These are phyloP conservation scores for Tenthredo notha DNA, from an alignment of 2,888 invertebrate genomes.

Conservation along the genomic window DNA sequence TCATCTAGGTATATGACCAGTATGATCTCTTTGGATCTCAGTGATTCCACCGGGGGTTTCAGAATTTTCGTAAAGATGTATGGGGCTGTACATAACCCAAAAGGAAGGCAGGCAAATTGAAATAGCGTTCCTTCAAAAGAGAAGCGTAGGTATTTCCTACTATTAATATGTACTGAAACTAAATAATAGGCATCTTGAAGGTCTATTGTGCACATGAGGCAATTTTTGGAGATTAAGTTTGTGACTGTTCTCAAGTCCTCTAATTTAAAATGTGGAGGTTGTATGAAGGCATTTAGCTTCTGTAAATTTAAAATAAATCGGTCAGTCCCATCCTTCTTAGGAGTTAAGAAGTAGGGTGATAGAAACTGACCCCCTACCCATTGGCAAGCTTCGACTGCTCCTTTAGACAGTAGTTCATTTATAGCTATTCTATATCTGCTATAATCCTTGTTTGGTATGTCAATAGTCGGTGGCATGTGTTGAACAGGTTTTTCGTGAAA, in stretches of 20 bases:
- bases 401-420: background rate
- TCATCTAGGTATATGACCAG: too few relatives aligned
- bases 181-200: background rate
- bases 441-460: background rate
- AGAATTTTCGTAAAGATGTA: background rate
- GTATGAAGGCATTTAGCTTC: background rate
- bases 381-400: background rate
- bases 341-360: background rate
- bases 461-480: background rate
- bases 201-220: background rate
- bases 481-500: background rate
- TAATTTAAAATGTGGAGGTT: background rate
- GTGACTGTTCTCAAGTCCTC: background rate
- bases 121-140: background rate
- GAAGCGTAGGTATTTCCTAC: background rate
- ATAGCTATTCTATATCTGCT: background rate
- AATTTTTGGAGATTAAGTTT: background rate
- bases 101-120: background rate
- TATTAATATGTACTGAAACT: background rate
- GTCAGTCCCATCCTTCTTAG: background rate
- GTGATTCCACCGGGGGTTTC: background rate
- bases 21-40: too few relatives aligned
- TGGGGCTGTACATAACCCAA: background rate
- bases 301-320: background rate
- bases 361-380: background rate